Evolutionary conservation across 1,140 invertebrate species (phyloP), one percentile per base, ranked within the genome.

Genomic region (Oedothorax gibbosus): DNA sequence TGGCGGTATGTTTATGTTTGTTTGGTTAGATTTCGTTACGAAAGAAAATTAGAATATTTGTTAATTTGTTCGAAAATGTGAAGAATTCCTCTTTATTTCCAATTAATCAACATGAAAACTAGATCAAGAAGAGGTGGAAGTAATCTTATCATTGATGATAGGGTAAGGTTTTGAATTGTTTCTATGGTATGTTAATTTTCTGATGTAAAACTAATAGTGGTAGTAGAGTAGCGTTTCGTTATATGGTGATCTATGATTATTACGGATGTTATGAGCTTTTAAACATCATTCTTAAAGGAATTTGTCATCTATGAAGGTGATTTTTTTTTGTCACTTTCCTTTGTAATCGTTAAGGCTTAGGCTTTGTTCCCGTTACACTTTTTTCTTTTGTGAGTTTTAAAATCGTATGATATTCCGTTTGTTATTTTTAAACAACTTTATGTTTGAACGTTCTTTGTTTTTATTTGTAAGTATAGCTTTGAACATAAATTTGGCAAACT

Each of bases 1-100:
- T 84, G 71, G 71, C 72, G 81, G 64, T 84, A 76, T 84, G 81
- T 84, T 84, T 84, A 76, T 84, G 64, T 84, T 79, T 66, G 76
- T 79, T 84, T 49, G 51, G 49, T 84, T 84, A 49, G 53, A 68
- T 56, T 62, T 20, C 20, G 18, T 10, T 14, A 54, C 18, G n/a
- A 21, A 79, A 18, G 53, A 9, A 79, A n/a, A 71, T 53, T 51
- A 7, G 11, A 77, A 77, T 51, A 51, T 77, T 51, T 51, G 5
- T 35, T 20, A n/a, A 49, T 66, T 57, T 57, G 35, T 53, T 78
- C 4, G 11, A 82, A 80, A 56, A 82, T 82, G n/a, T 82, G 71
- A 84, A 56, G 20, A 15, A 54, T 49, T 84, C 54, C 15, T 66
- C 54, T n/a, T 9, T 21, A 53, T 20, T 2, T 53, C 7, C 53